Percentiles rank a stretch among this genome's conserved stretches.
Conservation (phyloP, 2,113 vertebrate genomes). For the Glaucidium brasilianum region DNA sequence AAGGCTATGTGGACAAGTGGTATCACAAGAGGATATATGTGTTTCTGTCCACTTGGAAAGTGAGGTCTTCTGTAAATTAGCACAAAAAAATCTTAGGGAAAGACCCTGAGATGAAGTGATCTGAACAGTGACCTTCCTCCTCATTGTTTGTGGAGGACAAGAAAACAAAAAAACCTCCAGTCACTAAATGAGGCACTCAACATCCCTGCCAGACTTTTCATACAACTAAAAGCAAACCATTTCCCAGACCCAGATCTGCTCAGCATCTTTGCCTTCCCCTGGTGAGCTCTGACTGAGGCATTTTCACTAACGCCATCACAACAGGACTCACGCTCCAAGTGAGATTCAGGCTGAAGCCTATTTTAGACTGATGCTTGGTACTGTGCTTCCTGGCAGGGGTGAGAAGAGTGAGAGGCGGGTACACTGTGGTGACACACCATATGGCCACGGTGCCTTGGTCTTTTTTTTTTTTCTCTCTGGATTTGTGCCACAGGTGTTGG, state of each 20-base stretch:
- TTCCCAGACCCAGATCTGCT: not conserved
- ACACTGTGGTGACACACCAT: fast-evolving
- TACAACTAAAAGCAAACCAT: not conserved
- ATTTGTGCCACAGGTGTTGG: not conserved
- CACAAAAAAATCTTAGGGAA: not conserved
- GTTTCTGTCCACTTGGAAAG: not conserved
- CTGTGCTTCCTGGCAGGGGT: not conserved
- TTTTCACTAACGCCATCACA: not conserved
- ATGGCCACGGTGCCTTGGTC: not conserved
- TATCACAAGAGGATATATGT: not conserved
- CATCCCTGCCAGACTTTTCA: not conserved
- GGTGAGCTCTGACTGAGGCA: not conserved
- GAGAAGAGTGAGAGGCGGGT: not conserved
- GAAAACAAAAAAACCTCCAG: not conserved
- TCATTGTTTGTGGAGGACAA: not conserved
- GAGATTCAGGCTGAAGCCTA: not conserved
- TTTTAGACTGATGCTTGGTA: not conserved
- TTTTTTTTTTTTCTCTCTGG: not conserved
- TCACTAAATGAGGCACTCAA: not conserved
- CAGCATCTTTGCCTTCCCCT: not conserved
- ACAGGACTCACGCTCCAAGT: not conserved
- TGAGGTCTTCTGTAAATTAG: not conserved
- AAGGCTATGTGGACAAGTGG: not conserved
- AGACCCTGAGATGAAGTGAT: not conserved
- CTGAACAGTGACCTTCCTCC: not conserved